A percentile compares a stretch with the other conserved stretches of the same genome.
These are phyloP conservation scores for Caenorhabditis sp. DNA, from an alignment of 2,888 invertebrate genomes.

Conservation along the genomic window DNA sequence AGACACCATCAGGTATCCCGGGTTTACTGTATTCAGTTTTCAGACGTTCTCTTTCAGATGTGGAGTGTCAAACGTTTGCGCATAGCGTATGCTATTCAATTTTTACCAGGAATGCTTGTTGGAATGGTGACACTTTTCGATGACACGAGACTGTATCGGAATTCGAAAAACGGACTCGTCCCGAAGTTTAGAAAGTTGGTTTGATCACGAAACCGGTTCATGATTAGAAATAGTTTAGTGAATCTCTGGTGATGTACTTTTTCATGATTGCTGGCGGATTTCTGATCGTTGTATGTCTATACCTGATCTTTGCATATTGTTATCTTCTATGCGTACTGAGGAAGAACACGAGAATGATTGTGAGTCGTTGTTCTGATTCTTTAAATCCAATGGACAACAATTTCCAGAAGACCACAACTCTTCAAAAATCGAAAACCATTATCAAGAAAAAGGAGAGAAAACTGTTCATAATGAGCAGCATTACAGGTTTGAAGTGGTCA, in stretches of 20 bases:
- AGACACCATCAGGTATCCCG: constrained; percentile 30
- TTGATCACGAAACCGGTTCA: background rate
- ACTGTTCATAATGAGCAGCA: constrained; percentile 57
- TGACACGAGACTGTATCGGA: constrained; percentile 29
- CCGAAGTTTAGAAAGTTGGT: constrained; percentile 46
- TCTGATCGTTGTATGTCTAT: constrained; percentile 18
- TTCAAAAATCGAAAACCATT: constrained; percentile 24
- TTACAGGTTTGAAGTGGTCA: constrained; percentile 29
- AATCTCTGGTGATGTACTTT: constrained; percentile 29
- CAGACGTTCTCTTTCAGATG: constrained; percentile 19
- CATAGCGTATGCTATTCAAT: constrained; percentile 53
- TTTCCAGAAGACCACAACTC: background rate
- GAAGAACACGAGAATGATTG: constrained; percentile 44
- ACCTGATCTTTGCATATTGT: constrained; percentile 45
- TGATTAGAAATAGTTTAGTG: constrained; percentile 26
- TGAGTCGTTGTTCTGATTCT: too few relatives aligned
- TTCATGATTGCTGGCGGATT: constrained; percentile 53
- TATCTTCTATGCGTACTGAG: constrained; percentile 35
- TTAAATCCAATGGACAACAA: too few relatives aligned
- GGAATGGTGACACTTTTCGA: constrained; percentile 37
- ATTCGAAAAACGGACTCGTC: constrained; percentile 45
- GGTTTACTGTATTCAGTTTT: too few relatives aligned
- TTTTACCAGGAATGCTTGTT: constrained; percentile 48
- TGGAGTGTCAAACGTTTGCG: constrained; percentile 35
- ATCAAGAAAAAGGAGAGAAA: constrained; percentile 44